phyloP scores from a whole-genome alignment of 2,888 invertebrate species.

The Teinopalpus imperialis region DNA sequence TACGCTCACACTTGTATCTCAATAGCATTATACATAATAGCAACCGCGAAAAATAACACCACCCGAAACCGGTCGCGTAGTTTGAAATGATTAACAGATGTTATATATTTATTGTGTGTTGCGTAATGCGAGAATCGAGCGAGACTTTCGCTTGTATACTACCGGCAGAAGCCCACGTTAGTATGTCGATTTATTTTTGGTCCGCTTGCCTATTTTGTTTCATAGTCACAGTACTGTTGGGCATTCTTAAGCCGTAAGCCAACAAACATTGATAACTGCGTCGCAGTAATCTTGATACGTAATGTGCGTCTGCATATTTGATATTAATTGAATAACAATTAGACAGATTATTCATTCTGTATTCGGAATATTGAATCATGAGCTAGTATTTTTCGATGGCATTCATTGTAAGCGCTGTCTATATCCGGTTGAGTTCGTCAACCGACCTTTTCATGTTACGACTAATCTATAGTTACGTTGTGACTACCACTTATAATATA shows the following conservation, averaged over 20 bases:
- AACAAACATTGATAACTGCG: constrained; percentile 40
- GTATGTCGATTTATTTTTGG: constrained; percentile 62
- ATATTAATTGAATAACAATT: not conserved
- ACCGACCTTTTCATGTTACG: too few species aligned
- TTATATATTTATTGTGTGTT: constrained; percentile 43
- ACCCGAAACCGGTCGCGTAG: constrained; percentile 58
- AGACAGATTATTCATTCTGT: too few species aligned
- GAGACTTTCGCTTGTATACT: constrained; percentile 54
- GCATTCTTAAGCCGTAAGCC: constrained; percentile 39
- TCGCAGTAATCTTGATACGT: constrained; percentile 39
- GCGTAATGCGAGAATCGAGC: constrained; percentile 49
- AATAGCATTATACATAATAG: constrained; percentile 51
- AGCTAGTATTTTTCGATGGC: too few species aligned
- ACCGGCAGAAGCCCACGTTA: constrained; percentile 52
- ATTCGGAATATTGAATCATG: too few species aligned
- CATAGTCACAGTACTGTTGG: constrained; percentile 39
- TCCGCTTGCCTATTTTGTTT: constrained; percentile 34
- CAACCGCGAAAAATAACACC: constrained; percentile 55
- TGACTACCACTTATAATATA: too few species aligned
- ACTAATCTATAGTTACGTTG: too few species aligned
- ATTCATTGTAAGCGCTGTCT: too few species aligned
- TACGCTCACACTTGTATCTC: constrained; percentile 53
- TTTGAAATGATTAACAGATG: constrained; percentile 44
- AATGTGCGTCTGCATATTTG: not conserved
- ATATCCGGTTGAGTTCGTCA: too few species aligned